Evolutionary conservation across 2,888 invertebrate genomes (phyloP), one percentile per base, ranked within the genome.

Genomic region (Dione vanillae): DNA sequence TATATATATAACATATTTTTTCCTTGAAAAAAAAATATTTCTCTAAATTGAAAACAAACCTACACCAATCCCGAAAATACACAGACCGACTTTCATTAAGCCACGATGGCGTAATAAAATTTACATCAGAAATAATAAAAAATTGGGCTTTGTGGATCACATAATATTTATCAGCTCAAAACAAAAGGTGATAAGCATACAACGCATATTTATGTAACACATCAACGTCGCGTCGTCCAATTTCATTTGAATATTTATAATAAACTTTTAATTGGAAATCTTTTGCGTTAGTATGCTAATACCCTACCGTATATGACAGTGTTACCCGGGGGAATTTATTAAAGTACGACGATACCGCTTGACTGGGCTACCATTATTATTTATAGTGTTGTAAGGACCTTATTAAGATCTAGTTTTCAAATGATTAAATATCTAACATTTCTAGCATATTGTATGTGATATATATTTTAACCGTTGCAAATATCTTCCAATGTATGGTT

Each of bases 241-340:
- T 16, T 12, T 58, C 40, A 58, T 58, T 58, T 37, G 58, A 58
- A 58, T 35, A 54, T 54, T 19, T 58, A 40, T 40, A 58, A 58
- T 58, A 58, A 58, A 58, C 40, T 58, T 58, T 58, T 19, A 58
- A 58, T 40, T 40, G 40, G 16, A 40, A 40, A 58, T 19, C 58
- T 37, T 58, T 58, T 58, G 40, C 58, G 16, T 12, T 58, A 40
- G 12, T 19, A 37, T 35, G 35, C 35, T 54, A 35, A 54, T 54
- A n/a, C 8, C 9, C n/a, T 35, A 35, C 35, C n/a, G n/a, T 35
- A 54, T 54, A 54, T 54, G 27, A 35, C 52, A n/a, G 14, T 54
- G 8, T 27, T 27, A 52, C 14, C 27, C 35, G 9, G 2, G 27
- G 52, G 52, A 54, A 35, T 54, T 54, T 54, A n/a, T 35, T 35